phyloP scores from a whole-genome alignment of 2,888 invertebrate genomes.

The Cephus runcator region DNA sequence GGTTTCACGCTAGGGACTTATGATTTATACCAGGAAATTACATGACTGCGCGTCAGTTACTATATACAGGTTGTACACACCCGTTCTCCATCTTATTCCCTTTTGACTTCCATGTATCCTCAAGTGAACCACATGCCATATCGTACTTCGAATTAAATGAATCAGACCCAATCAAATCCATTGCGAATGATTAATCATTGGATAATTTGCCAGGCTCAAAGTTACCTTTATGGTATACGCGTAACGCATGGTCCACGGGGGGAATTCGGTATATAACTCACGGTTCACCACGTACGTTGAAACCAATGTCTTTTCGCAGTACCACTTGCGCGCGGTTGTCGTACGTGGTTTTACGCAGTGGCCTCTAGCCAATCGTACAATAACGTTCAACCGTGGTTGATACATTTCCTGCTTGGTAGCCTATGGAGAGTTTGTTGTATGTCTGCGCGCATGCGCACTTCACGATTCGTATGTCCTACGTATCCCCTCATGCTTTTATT shows the following conservation, averaged over 20 bases:
- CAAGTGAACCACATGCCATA: not conserved
- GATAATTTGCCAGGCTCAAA: not conserved
- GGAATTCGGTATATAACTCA: not conserved
- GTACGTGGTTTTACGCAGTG: not conserved
- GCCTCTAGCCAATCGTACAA: slow-evolving; percentile 26
- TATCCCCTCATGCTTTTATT: not conserved
- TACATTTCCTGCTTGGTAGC: slow-evolving; percentile 42
- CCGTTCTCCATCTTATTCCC: not conserved
- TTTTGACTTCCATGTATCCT: not conserved
- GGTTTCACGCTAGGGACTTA: not conserved
- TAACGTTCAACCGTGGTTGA: slow-evolving; percentile 19
- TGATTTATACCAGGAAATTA: slow-evolving; percentile 38
- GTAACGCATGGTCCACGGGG: not conserved
- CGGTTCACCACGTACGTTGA: not conserved
- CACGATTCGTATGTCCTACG: not conserved
- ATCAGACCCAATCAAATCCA: not conserved
- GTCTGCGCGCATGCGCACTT: not conserved
- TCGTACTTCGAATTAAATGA: not conserved
- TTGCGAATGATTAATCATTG: not conserved
- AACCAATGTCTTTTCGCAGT: not conserved
- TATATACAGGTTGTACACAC: not conserved
- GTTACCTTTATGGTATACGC: not conserved
- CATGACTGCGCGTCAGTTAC: slow-evolving; percentile 6
- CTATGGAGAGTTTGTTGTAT: slow-evolving; percentile 3
- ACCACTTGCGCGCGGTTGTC: not conserved